Conservation (phyloP, 2,888 invertebrate species). For the Drosophila lacicola region DNA sequence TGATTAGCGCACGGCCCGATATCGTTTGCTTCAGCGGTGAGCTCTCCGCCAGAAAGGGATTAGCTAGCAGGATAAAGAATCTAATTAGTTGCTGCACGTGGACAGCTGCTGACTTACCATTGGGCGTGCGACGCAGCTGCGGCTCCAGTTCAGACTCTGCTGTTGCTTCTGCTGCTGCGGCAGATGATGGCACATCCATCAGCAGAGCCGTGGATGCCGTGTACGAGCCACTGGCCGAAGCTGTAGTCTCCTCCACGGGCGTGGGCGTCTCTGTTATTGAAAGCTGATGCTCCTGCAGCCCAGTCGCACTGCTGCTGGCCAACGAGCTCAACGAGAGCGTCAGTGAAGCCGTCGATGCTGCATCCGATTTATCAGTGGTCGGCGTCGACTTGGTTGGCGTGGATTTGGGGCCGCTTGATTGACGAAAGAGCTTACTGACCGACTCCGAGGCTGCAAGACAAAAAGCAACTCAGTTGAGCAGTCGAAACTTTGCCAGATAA, state of each 20-base stretch:
- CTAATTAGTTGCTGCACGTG: slow-evolving; percentile 55
- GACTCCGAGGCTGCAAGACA: slow-evolving; percentile 80
- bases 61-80: slow-evolving; percentile 61
- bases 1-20: slow-evolving; percentile 63
- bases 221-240: slow-evolving; percentile 73
- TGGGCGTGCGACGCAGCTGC: slow-evolving; percentile 61
- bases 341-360: slow-evolving; percentile 68
- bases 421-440: slow-evolving; percentile 85
- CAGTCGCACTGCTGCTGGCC: slow-evolving; percentile 77
- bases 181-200: slow-evolving; percentile 60
- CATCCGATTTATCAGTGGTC: slow-evolving; percentile 69
- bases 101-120: slow-evolving; percentile 58
- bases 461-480: slow-evolving; percentile 41
- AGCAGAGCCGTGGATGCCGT: slow-evolving; percentile 81
- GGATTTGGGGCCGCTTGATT: slow-evolving; percentile 74
- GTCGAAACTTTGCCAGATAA: slow-evolving; percentile 57
- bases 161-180: slow-evolving; percentile 17
- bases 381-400: slow-evolving; percentile 59
- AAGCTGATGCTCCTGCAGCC: slow-evolving; percentile 63
- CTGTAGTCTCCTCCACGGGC: slow-evolving; percentile 67
- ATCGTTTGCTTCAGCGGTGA: slow-evolving; percentile 69
- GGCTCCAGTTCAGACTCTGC: slow-evolving; percentile 46
- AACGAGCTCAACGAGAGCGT: slow-evolving; percentile 83
- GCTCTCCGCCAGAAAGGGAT: slow-evolving; percentile 76
- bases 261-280: slow-evolving; percentile 69